Conservation (phyloP, 2,113 vertebrate species). For the Alethe diademata region DNA sequence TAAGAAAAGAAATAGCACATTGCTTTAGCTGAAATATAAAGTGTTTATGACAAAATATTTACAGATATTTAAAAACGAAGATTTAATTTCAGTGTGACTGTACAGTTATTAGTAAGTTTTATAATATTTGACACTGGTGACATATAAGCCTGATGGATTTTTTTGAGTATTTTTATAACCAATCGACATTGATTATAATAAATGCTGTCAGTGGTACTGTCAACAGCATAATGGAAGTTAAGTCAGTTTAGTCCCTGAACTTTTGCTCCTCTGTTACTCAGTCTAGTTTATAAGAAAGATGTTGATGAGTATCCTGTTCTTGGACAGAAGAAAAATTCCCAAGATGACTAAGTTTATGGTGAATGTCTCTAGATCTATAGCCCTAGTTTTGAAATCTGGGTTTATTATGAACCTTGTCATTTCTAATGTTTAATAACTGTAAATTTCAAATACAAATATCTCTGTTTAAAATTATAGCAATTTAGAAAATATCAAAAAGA, state of each 20-base stretch:
- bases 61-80: neutral
- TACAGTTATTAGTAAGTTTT: neutral
- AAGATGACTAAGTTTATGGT: neutral
- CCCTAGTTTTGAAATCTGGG: neutral
- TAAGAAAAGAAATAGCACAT: slow-evolving; percentile 1
- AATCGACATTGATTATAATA: neutral
- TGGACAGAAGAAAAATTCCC: neutral
- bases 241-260: neutral
- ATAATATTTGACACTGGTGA: neutral
- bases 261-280: neutral
- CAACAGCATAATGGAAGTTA: neutral
- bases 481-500: neutral
- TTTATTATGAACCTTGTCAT: neutral
- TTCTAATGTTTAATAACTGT: neutral
- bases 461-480: neutral
- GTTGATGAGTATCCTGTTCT: neutral
- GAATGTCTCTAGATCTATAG: neutral
- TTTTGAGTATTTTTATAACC: neutral
- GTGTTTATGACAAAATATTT: slow-evolving; percentile 60
- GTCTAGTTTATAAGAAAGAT: neutral
- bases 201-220: neutral
- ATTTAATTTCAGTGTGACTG: neutral
- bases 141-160: slow-evolving; percentile 23
- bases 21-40: neutral
- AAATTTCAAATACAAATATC: neutral